Base-by-base conservation (phyloP, 2,888 invertebrate genomes). In the Phorcus lineatus region DNA sequence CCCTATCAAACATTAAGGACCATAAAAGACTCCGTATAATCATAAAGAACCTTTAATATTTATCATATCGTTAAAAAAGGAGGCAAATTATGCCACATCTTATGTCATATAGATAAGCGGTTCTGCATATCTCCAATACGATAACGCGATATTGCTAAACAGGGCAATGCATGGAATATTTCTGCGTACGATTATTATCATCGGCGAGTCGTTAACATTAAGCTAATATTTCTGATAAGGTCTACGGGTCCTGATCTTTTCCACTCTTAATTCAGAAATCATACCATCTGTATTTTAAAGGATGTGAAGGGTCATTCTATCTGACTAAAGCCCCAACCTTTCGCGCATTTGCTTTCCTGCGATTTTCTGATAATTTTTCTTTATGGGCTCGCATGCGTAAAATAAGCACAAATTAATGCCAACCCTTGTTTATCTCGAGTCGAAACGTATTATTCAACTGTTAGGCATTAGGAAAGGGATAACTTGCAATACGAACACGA, bases 401-500 rank as follows among this genome's bases (percentile, higher is more conserved):
- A 77, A 77, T 77, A 77, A 77, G 76, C 76, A 77, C 76, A 77
- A 77, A 77, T 77, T 77, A 77, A 77, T 77, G 76, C 76, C 24
- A 74, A 52, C 52, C 52, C 52, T 52, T 74, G 74, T 74, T 74
- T 74, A 74, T 74, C 74, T 52, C 24, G 24, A 24, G 74, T 19
- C 52, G 7, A 24, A 52, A 24, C 74, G 24, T 74, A 74, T 62
- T 28, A 62, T 62, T 62, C 62, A 62, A 62, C 62, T 62, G 62
- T 62, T 62, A 28, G 62, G 28, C 62, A 62, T 62, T 62, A 62
- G 62, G n/a, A 9, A 62, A 28, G 28, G 62, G 13, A 2, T 62
- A 28, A 24, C 62, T 4, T 2, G 62, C 28, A 24, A 28, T 28
- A 13, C 62, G 28, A 62, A 62, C 62, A 62, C 28, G 62, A 62